Conservation (phyloP, 2,113 vertebrate genomes). For the Baryphthengus martii region DNA sequence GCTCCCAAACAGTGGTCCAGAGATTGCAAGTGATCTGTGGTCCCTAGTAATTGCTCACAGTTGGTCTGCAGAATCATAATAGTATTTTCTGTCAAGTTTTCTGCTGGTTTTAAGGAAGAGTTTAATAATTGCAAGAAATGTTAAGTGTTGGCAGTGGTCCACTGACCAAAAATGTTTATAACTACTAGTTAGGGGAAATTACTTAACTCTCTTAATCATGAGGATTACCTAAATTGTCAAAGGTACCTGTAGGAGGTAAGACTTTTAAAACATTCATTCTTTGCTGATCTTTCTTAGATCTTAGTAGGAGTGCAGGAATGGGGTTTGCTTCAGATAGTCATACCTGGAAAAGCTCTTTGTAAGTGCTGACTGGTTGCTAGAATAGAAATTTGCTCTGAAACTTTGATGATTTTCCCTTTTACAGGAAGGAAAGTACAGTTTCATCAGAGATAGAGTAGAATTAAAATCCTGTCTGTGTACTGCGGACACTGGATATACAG, state of each 20-base stretch:
- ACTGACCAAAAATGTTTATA: not conserved
- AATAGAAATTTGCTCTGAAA: not conserved
- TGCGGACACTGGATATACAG: not conserved
- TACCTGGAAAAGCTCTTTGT: not conserved
- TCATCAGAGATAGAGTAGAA: not conserved
- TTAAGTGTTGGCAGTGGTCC: not conserved
- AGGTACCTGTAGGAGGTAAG: not conserved
- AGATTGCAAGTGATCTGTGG: not conserved
- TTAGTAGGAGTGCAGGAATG: not conserved
- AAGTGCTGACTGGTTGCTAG: not conserved
- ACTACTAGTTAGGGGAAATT: not conserved
- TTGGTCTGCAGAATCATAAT: not conserved
- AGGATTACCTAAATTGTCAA: not conserved
- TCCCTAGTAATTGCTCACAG: not conserved
- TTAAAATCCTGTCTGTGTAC: not conserved
- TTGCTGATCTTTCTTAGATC: not conserved
- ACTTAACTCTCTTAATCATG: not conserved
- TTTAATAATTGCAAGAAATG: not conserved
- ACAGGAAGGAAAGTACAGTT: not conserved
- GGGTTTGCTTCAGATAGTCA: not conserved
- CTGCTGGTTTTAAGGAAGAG: not conserved
- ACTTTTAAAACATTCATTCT: not conserved
- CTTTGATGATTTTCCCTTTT: not conserved
- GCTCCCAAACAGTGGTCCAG: not conserved
- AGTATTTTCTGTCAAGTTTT: not conserved